phyloP scores from a whole-genome alignment of 2,113 vertebrate species.

The Limnothrissa miodon region DNA sequence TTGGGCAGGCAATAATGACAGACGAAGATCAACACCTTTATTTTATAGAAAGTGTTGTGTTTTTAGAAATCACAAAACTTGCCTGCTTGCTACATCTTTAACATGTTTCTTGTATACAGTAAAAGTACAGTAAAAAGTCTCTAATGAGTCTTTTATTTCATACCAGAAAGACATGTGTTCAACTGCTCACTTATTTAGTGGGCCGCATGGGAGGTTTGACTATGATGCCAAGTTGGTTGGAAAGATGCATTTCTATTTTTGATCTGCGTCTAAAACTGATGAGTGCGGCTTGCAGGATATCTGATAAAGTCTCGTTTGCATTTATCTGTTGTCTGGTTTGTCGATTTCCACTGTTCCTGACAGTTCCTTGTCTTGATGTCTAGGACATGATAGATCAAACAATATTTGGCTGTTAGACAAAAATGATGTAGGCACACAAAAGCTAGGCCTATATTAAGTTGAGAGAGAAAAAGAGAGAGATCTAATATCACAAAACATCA shows the following conservation, averaged over 20 bases:
- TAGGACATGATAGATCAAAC: background rate
- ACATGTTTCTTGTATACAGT: no score
- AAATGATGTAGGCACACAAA: background rate
- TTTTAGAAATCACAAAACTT: no score
- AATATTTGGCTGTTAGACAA: background rate
- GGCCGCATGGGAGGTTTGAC: slow-evolving; percentile 12
- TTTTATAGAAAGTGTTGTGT: no score
- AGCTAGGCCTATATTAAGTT: background rate
- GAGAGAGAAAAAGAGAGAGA: background rate
- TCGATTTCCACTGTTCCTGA: background rate
- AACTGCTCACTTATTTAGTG: background rate
- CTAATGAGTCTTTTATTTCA: background rate
- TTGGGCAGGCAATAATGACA: no score
- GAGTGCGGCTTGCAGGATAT: slow-evolving; percentile 10
- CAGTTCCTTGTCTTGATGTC: background rate
- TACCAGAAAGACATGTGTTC: background rate
- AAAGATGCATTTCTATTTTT: slow-evolving; percentile 12
- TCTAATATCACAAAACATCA: background rate
- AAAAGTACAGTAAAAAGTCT: background rate
- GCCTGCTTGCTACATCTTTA: no score
- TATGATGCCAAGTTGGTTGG: slow-evolving; percentile 23
- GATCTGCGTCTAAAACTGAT: background rate
- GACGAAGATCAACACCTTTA: no score
- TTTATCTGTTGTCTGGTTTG: background rate
- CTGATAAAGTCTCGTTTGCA: background rate